Evolutionary conservation across 2,888 invertebrate genomes (phyloP), one percentile per base, ranked within the genome.

Genomic region (Lissocephala sabroskyi): DNA sequence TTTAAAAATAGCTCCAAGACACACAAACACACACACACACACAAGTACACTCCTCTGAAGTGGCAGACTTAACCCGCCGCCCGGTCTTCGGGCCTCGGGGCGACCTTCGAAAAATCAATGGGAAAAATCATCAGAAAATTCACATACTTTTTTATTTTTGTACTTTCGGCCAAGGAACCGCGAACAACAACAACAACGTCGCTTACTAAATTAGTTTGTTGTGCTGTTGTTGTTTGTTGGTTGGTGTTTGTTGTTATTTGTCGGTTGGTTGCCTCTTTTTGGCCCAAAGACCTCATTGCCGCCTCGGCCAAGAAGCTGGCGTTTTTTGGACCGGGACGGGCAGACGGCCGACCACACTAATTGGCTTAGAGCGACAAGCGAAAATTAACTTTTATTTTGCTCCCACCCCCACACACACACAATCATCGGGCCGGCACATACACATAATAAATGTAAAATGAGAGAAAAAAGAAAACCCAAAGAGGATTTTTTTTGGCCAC

Each of bases 311-410:
- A 23, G 19, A n/a, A n/a, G n/a, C n/a, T n/a, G n/a, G n/a, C n/a
- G n/a, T n/a, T n/a, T n/a, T n/a, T n/a, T n/a, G n/a, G n/a, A n/a
- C n/a, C n/a, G n/a, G n/a, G n/a, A n/a, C n/a, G 29, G 17, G 39
- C 41, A 35, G 26, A 23, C 10, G 45, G 32, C 44, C 56, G 55
- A 59, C 55, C 64, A 50, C 68, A 71, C 71, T 71, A 71, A 71
- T 71, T 71, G 71, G 71, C 71, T 71, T 75, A 71, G 68, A 71
- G 75, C 75, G 75, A 71, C 71, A 71, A 71, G 68, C 73, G 71
- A 71, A 71, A 71, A 75, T 71, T 65, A 75, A 75, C 73, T 63
- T 71, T 74, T 70, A 65, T 73, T 73, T 67, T 64, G 14, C 35
- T 7, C 4, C 14, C 52, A 52, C 46, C 49, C 7, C 16, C 16